Conservation (phyloP, 1,140 invertebrate genomes). For the Ips nitidus region DNA sequence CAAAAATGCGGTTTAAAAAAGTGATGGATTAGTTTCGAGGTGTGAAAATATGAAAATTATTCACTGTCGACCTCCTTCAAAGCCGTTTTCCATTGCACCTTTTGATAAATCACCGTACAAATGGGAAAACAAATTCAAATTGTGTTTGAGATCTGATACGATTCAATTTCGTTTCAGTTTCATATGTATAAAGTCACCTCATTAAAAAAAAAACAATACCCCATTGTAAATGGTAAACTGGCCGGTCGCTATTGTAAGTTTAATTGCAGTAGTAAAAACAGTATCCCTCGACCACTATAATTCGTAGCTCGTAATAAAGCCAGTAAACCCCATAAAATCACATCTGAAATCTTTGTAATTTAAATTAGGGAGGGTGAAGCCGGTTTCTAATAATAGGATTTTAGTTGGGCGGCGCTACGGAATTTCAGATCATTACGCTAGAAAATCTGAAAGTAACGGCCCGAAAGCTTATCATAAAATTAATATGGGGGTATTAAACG, state of each 20-base stretch:
- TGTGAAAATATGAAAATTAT: slow-evolving; percentile 6
- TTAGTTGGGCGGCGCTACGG: background rate
- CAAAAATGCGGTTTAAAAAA: background rate
- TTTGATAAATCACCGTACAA: background rate
- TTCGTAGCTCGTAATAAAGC: slow-evolving; percentile 3
- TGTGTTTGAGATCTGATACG: background rate
- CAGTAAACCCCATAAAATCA: slow-evolving; percentile 8
- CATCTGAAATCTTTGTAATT: slow-evolving; percentile 11
- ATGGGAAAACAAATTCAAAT: background rate
- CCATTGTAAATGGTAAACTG: background rate
- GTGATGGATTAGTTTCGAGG: slow-evolving; percentile 7
- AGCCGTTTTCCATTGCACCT: background rate
- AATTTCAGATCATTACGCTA: background rate
- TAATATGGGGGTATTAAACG: background rate
- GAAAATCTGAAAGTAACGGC: slow-evolving; percentile 4
- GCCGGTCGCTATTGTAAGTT: background rate
- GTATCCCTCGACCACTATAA: background rate
- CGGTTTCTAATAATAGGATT: slow-evolving; percentile 8
- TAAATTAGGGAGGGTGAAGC: slow-evolving; percentile 11
- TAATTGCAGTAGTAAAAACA: background rate
- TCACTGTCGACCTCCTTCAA: background rate
- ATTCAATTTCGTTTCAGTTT: background rate
- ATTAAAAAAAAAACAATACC: background rate
- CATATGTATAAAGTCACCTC: background rate
- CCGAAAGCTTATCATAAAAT: background rate